phyloP scores from a whole-genome alignment of 2,888 invertebrate species.

The Hemistola chrysoprasaria region DNA sequence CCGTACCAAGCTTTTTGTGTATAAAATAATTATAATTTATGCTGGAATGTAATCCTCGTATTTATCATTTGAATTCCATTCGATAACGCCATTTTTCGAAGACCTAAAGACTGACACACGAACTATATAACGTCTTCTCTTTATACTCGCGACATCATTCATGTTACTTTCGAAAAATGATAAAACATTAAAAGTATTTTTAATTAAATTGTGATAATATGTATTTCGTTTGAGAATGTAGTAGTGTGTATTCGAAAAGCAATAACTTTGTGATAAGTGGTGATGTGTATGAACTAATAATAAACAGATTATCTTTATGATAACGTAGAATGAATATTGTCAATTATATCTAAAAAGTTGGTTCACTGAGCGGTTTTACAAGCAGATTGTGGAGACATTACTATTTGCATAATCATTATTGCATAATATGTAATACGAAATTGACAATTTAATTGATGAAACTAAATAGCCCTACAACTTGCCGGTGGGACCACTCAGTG shows the following conservation, averaged over 20 bases:
- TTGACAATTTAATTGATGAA: too few relatives aligned
- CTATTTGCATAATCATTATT: too few relatives aligned
- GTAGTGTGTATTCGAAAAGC: conserved; percentile 74
- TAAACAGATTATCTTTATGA: conserved; percentile 46
- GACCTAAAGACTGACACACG: conserved; percentile 63
- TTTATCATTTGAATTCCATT: conserved; percentile 51
- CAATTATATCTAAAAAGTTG: conserved; percentile 58
- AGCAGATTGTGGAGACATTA: conserved; percentile 29
- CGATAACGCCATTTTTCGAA: conserved; percentile 49
- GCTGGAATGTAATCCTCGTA: conserved; percentile 70
- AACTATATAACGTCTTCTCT: conserved; percentile 49
- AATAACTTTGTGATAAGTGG: conserved; percentile 78
- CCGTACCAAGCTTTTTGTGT: conserved; percentile 54
- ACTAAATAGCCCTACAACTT: conserved; percentile 5
- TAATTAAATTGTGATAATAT: conserved; percentile 76
- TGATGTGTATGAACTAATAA: conserved; percentile 55
- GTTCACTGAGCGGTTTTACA: conserved; percentile 38
- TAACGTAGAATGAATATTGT: conserved; percentile 64
- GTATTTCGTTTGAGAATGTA: conserved; percentile 64
- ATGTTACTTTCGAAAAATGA: conserved; percentile 46
- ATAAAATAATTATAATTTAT: conserved; percentile 75
- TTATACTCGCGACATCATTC: conserved; percentile 44
- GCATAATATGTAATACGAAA: too few relatives aligned
- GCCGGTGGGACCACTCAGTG: conserved; percentile 16
- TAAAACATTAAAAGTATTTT: conserved; percentile 52